Evolutionary conservation across 2,888 invertebrate species (phyloP), one percentile per base, ranked within the genome.

Genomic region (Caenorhabditis angaria): DNA sequence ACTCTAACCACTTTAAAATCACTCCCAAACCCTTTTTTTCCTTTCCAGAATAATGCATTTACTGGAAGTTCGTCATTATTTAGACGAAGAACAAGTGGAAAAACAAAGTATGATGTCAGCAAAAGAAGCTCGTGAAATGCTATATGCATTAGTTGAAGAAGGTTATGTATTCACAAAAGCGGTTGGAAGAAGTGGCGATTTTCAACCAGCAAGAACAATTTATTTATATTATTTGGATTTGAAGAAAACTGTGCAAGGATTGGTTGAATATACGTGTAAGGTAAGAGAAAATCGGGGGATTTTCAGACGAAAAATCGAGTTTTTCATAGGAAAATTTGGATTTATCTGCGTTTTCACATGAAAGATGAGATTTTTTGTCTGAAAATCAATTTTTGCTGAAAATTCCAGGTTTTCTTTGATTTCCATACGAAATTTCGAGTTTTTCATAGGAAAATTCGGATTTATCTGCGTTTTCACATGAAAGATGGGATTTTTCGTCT

Each of bases 71-170:
- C 93, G 93, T 85, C 92, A 92, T 80, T 94, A 92, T 86, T 92
- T 95, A 69, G 96, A 96, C 88, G 94, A 95, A 82, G 95, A 89
- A 65, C 82, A 85, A 65, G 80, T 97, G 67, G 95, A 95, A 88
- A 93, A 94, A 84, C 90, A 93, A 80, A 94, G 94, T 0, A 95
- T 97, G 95, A 91, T 97, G 82, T 93, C 94, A 0, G 92, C 93
- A 27, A 97, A 96, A 88, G 94, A 95, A 88, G 93, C 94, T 1
- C 96, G 96, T 88, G 91, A 93, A 76, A 89, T 95, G 18, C 92
- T 94, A 0, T 95, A 95, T 88, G 92, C 91, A 79, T 89, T 97
- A 76, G 89, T 94, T 58, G 93, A 93, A 87, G 93, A 95, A 85
- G 92, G 93, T 87, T 91, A 90, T 80, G 83, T 91, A 28, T 76